Conservation (phyloP, 2,113 vertebrate species). For the Tympanuchus pallidicinctus region DNA sequence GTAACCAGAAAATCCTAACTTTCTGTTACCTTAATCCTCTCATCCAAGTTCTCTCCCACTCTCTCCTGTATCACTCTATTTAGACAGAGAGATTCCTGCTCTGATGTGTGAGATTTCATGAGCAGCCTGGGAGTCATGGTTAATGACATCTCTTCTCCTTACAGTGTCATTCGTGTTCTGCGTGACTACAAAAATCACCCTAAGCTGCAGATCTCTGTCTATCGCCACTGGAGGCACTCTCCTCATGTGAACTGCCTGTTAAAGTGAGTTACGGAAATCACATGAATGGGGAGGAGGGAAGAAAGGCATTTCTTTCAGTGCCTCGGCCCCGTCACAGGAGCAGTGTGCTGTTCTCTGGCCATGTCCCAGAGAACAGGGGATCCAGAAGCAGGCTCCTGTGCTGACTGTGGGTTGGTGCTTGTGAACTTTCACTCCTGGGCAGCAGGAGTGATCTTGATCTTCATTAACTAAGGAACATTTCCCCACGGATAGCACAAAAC, state of each 20-base stretch:
- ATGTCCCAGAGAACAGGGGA: fast-evolving
- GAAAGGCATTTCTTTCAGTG: fast-evolving
- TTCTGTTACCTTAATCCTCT: background rate
- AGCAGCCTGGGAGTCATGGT: background rate
- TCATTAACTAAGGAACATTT: background rate
- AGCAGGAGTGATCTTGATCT: background rate
- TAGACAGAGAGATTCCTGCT: background rate
- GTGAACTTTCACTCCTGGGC: background rate
- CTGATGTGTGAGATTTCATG: background rate
- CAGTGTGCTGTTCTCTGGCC: background rate
- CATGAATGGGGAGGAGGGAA: background rate
- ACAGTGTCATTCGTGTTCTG: conserved; percentile 61
- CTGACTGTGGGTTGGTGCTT: background rate
- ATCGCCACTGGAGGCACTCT: conserved; percentile 76
- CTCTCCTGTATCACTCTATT: background rate
- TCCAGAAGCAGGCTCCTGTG: background rate
- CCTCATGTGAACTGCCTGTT: conserved; percentile 69
- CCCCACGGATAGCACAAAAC: background rate
- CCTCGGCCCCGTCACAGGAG: background rate
- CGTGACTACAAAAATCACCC: conserved; percentile 68
- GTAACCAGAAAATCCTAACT: conserved; percentile 8
- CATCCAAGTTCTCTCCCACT: background rate
- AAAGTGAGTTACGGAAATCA: conserved; percentile 51
- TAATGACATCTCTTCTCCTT: background rate
- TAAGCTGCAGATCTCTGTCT: conserved; percentile 67